Evolutionary conservation across 2,888 invertebrate species (phyloP), one percentile per base, ranked within the genome.

Genomic region (Ornithoptera alexandrae): DNA sequence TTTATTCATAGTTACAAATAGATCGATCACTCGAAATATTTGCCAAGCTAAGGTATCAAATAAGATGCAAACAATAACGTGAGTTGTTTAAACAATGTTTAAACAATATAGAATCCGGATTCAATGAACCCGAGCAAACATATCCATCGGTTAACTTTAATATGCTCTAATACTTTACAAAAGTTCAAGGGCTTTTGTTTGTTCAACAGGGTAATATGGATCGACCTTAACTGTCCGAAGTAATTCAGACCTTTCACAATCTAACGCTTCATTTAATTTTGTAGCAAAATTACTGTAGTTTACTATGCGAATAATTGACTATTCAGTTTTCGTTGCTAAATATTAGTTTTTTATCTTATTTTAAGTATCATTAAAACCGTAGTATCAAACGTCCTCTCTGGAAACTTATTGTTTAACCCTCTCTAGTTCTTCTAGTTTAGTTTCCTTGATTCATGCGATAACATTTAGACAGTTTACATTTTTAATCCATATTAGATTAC

Each of bases 251-350:
- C 53, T n/a, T 53, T n/a, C 53, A 53, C 53, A n/a, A 53, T n/a
- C 5, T n/a, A n/a, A n/a, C 53, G 53, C n/a, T 53, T n/a, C 18
- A 53, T 53, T n/a, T 53, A 53, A 53, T 53, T n/a, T 53, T 18
- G 6, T 53, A 5, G n/a, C 65, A 65, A 62, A 53, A 69, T 70
- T 71, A 58, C 65, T 65, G 68, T 53, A n/a, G 7, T 53, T 5
- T 53, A 53, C 5, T 53, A 53, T 53, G 1, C 18, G 18, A 50
- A 2, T n/a, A 12, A n/a, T 18, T 17, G 5, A 50, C 15, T 17
- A 7, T 8, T n/a, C n/a, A n/a, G 53, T 53, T 6, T n/a, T n/a
- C 1, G 5, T 5, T n/a, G 10, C 6, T 18, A 50, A 50, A 18
- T 10, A 46, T 46, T 3, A 3, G 4, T 30, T 30, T 30, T 30